phyloP scores from a whole-genome alignment of 2,888 invertebrate genomes.

The Thera britannica region DNA sequence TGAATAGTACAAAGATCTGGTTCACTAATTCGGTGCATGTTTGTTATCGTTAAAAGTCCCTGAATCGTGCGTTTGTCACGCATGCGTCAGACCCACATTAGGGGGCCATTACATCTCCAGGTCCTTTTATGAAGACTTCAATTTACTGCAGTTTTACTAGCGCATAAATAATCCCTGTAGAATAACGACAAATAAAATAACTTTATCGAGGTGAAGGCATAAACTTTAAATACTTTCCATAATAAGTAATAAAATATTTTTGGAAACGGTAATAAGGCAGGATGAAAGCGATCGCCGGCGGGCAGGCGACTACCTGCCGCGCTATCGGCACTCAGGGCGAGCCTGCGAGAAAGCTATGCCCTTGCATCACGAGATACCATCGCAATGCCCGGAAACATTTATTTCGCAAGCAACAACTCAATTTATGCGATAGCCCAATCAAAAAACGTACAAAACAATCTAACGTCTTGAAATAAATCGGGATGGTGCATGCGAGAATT shows the following conservation, averaged over 20 bases:
- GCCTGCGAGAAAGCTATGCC: conserved; percentile 64
- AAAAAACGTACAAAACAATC: conserved; percentile 32
- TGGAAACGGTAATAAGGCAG: conserved; percentile 76
- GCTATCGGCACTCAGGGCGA: conserved; percentile 35
- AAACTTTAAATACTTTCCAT: conserved; percentile 78
- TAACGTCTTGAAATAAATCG: conserved; percentile 36
- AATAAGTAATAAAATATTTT: conserved; percentile 78
- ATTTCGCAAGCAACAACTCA: conserved; percentile 58
- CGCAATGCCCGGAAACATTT: conserved; percentile 56
- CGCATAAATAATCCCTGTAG: conserved; percentile 75
- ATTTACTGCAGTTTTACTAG: conserved; percentile 79
- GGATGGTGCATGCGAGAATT: conserved; percentile 31
- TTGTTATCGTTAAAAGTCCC: conserved; percentile 31
- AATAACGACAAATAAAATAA: conserved; percentile 76
- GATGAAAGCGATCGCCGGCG: conserved; percentile 80
- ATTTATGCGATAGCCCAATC: conserved; percentile 46
- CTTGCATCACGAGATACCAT: conserved; percentile 52
- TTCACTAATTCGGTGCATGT: background rate
- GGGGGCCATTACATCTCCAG: conserved; percentile 64
- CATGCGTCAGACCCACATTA: conserved; percentile 68
- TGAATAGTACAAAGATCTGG: background rate
- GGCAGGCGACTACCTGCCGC: conserved; percentile 76
- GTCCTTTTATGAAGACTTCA: conserved; percentile 76
- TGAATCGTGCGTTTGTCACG: conserved; percentile 62
- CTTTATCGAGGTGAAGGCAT: conserved; percentile 73